phyloP scores from a whole-genome alignment of 2,888 invertebrate species.

The Leptopilina drosophilae region DNA sequence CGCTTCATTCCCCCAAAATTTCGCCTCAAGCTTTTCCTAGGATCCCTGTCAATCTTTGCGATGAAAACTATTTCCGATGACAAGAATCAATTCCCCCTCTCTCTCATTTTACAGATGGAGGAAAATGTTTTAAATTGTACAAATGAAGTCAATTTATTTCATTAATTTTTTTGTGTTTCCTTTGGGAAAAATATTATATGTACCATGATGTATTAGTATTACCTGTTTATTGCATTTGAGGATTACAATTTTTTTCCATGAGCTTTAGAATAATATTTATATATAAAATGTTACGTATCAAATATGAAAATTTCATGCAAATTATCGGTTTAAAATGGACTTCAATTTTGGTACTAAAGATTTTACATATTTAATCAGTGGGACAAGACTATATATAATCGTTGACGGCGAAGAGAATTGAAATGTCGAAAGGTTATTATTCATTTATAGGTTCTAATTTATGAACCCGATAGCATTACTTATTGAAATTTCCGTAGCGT shows the following conservation, averaged over 20 bases:
- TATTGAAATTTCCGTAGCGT: conserved; percentile 2
- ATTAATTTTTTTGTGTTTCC: background rate
- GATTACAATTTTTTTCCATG: conserved; percentile 6
- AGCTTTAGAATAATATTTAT: background rate
- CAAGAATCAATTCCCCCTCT: background rate
- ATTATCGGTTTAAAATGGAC: background rate
- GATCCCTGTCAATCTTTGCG: conserved; percentile 33
- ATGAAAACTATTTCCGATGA: conserved; percentile 37
- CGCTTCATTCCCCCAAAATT: conserved; percentile 39
- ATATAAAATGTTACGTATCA: background rate
- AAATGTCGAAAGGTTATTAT: conserved; percentile 5
- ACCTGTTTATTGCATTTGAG: background rate
- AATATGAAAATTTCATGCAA: background rate
- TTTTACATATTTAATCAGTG: background rate
- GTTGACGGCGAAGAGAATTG: background rate
- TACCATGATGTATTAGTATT: too few species aligned
- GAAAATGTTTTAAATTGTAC: background rate
- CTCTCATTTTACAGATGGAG: too few species aligned
- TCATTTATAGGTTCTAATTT: background rate
- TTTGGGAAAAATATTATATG: too few species aligned
- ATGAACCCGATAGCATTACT: background rate
- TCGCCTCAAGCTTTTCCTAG: conserved; percentile 41
- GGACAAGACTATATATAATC: background rate
- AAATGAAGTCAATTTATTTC: conserved; percentile 14
- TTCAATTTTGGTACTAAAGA: background rate